These are phyloP conservation scores for Enteromius paludinosus DNA, from an alignment of 2,797 vertebrate genomes.

Conservation along the genomic window DNA sequence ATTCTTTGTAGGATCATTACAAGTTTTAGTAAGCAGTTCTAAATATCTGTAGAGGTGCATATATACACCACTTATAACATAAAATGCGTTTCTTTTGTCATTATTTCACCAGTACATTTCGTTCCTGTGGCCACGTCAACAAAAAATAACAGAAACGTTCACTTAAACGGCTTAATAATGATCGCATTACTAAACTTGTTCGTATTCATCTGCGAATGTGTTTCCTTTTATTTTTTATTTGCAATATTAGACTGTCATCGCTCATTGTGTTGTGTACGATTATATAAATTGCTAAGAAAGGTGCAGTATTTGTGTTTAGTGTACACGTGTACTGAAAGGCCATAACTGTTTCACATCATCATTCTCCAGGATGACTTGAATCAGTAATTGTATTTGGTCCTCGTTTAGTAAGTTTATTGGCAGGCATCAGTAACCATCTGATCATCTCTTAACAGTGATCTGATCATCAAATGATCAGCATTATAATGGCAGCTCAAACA, in stretches of 20 bases:
- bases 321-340: constrained; percentile 17
- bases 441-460: neutral
- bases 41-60: neutral
- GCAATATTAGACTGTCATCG: neutral
- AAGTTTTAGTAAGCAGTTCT: neutral
- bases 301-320: neutral
- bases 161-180: constrained; percentile 42
- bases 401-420: neutral
- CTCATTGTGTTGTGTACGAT: neutral
- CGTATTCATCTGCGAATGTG: neutral
- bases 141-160: constrained; percentile 57
- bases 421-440: neutral
- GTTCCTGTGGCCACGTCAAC: constrained; percentile 77
- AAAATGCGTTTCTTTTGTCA: neutral
- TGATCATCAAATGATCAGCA: neutral
- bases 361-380: neutral
- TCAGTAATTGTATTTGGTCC: neutral
- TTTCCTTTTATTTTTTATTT: neutral
- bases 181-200: neutral
- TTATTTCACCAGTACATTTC: constrained; percentile 64
- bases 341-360: neutral
- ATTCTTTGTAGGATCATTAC: neutral
- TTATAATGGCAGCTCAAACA: neutral
- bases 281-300: neutral
- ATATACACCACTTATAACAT: neutral